Base-by-base conservation (phyloP, 2,888 invertebrate species). In the Caradrina kadenii region DNA sequence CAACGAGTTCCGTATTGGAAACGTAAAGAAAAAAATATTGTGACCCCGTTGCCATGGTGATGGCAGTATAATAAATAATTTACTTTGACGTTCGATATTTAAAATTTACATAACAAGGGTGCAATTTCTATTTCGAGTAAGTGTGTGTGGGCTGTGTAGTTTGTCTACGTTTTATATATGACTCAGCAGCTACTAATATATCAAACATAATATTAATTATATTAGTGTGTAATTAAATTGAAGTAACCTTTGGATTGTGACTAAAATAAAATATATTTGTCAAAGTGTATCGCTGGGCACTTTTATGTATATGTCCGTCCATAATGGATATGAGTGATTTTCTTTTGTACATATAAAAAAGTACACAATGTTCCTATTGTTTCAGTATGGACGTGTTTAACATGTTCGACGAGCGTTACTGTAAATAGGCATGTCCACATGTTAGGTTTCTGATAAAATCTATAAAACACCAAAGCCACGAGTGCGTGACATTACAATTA, bases 1-100 rank as follows among this genome's bases (percentile, higher is more conserved):
- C 70, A 80, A 78, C 62, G 83, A 86, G 89, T 93, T 93, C 91
- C 88, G 89, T 86, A 86, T 86, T 76, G 26, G 62, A 45, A 45
- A 45, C 45, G 45, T 5, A 11, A 45, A 45, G 15, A 84, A 85
- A 80, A 85, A 86, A 86, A 83, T 68, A 53, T 61, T 72, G 65
- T 65, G 48, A 56, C 22, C 59, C 53, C 48, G 80, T 75, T 75
- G 69, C 67, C 19, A 80, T 77, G 49, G 60, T 50, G 31, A 65
- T 63, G 49, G 17, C 45, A 42, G 21, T 45, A 11, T 6, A 55
- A 66, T 61, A 42, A 59, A 54, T 49, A 48, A 13, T 59, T 67
- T 52, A 67, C 7, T 74, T 11, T 56, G 39, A 59, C 48, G 42
- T 15, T 35, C 45, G n/a, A 11, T 54, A 55, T 13, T 21, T 19